Evolutionary conservation across 2,888 invertebrate genomes (phyloP).

Genomic region (Pteria penguin): DNA sequence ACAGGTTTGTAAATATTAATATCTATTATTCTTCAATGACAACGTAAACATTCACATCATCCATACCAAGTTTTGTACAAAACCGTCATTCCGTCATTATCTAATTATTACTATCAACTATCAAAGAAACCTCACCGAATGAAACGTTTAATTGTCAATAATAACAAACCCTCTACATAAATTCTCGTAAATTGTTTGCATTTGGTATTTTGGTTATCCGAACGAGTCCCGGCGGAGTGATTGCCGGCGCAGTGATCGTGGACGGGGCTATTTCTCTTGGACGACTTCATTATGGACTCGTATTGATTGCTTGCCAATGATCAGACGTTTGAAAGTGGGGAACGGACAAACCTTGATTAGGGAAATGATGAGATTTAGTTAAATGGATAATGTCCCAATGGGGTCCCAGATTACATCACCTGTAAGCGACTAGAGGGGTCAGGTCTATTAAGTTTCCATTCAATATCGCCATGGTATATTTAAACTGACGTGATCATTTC

Average conservation of each 20-base stretch:
- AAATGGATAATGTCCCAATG: slow-evolving; percentile 43
- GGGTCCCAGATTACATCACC: slow-evolving; percentile 35
- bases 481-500: slow-evolving; percentile 25
- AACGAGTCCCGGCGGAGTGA: not conserved
- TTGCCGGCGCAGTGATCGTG: not conserved
- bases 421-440: slow-evolving; percentile 30
- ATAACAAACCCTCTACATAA: slow-evolving; percentile 2
- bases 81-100: too few species aligned
- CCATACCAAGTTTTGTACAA: too few species aligned
- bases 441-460: slow-evolving; percentile 30
- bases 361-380: slow-evolving; percentile 41
- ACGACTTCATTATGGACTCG: slow-evolving; percentile 12
- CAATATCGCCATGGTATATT: slow-evolving; percentile 8
- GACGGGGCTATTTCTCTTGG: not conserved
- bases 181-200: slow-evolving; percentile 1
- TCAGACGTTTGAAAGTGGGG: slow-evolving; percentile 6
- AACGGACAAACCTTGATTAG: slow-evolving; percentile 41
- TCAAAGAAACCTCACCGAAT: not conserved
- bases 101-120: not conserved
- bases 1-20: too few species aligned
- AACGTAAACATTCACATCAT: too few species aligned
- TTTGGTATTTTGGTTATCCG: slow-evolving; percentile 12
- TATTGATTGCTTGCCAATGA: slow-evolving; percentile 19
- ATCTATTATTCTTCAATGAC: too few species aligned
- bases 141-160: slow-evolving; percentile 2